Evolutionary conservation across 2,113 vertebrate species (phyloP), one percentile per base, ranked within the genome.

Genomic region (Saccopteryx leptura): DNA sequence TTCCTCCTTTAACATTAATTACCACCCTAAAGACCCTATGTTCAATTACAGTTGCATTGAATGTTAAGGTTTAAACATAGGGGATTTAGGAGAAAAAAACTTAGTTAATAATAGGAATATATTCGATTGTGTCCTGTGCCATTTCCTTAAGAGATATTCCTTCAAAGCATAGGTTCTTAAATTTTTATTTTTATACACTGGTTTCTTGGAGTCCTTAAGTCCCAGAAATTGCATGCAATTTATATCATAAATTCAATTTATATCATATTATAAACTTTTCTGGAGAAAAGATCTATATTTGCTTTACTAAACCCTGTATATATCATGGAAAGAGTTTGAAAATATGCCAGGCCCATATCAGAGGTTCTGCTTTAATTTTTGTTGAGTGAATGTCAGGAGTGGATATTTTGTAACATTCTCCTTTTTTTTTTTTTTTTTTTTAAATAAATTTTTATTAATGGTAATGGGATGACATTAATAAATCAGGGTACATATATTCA

Each of bases 1-100:
- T 31, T 78, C 46, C 31, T 90, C 50, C 33, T 86, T n/a, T 74
- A 74, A 83, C 26, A 15, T 94, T 56, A 93, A 50, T 76, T 93
- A 33, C 9, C 54, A 92, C 54, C 69, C 61, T 58, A 63, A 79
- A 52, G 46, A 24, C 5, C 21, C 24, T 31, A 21, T 31, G 15
- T 76, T 24, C 81, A 90, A 92, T 84, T 58, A 26, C 0, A 68
- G n/a, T 83, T 26, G 54, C 17, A 80, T 48, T 19, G 24, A 46
- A 9, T 3, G 4, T 84, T 54, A 63, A 28, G 39, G 9, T 2
- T 46, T 83, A 48, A 89, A 46, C 12, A 28, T 76, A 19, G 19
- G 28, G 69, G 90, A 50, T 65, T 71, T 48, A 24, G 46, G 9
- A 14, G 31, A 0, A 52, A 56, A 90, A 4, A 78, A 76, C 33